Conservation (phyloP, 1,140 invertebrate genomes). For the Semibalanus balanoides region DNA sequence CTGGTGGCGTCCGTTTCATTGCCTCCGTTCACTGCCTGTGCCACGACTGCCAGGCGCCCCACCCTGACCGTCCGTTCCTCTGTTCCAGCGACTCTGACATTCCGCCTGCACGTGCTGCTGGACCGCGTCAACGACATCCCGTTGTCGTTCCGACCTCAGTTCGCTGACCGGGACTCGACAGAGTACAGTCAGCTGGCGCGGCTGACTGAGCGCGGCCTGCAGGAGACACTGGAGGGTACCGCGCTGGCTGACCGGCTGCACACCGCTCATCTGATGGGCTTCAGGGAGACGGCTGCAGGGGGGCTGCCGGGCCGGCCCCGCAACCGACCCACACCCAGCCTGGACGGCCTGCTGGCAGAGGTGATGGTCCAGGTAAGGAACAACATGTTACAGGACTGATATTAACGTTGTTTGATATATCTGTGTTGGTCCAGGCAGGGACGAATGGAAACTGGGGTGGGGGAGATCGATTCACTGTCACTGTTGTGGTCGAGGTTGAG, state of each 20-base stretch:
- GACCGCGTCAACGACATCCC: conserved; percentile 17
- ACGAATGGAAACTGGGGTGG: too few species aligned
- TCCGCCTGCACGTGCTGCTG: conserved; percentile 16
- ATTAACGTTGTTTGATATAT: too few species aligned
- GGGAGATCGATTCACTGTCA: too few species aligned
- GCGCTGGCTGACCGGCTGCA: conserved; percentile 8
- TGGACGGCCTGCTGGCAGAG: conserved; percentile 17
- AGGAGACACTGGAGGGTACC: conserved; percentile 14
- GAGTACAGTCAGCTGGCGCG: conserved; percentile 15
- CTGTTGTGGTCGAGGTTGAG: too few species aligned
- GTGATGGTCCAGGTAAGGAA: conserved; percentile 16
- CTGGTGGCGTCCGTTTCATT: too few species aligned
- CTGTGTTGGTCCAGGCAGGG: too few species aligned
- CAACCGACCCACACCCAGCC: too few species aligned
- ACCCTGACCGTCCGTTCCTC: not conserved
- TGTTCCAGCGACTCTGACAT: conserved; percentile 16
- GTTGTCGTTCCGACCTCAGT: conserved; percentile 15
- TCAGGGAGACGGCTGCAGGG: not conserved
- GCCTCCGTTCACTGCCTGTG: too few species aligned
- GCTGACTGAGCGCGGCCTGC: conserved; percentile 16
- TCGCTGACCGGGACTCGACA: conserved; percentile 16
- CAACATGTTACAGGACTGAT: too few species aligned
- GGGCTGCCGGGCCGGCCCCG: too few species aligned
- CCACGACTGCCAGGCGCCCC: too few species aligned
- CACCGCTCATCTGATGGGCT: not conserved